Conservation (phyloP, 2,888 invertebrate genomes). For the Rhimphoctona megacephalus region DNA sequence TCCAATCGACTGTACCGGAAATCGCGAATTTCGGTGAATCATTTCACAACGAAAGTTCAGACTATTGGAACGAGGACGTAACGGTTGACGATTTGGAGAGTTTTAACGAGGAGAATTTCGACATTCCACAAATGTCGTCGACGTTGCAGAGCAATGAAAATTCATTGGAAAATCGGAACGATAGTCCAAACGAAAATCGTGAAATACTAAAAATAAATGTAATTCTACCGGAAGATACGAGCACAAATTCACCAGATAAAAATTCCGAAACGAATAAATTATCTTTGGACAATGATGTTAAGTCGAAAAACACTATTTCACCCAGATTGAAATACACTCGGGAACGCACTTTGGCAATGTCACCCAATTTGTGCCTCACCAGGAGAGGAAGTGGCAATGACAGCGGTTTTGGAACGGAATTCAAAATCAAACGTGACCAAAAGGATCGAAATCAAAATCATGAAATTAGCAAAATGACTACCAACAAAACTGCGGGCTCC, state of each 20-base stretch:
- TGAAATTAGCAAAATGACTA: background rate
- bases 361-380: constrained; percentile 75
- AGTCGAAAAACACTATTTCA: constrained; percentile 71
- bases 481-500: background rate
- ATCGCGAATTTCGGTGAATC: constrained; percentile 75
- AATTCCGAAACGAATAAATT: background rate
- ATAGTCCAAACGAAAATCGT: constrained; percentile 1
- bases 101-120: constrained; percentile 28
- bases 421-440: background rate
- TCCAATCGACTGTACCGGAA: constrained; percentile 77
- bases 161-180: background rate
- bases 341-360: constrained; percentile 70
- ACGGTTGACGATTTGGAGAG: constrained; percentile 12
- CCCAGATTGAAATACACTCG: constrained; percentile 75
- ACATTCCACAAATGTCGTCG: constrained; percentile 61
- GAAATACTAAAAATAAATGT: constrained; percentile 35
- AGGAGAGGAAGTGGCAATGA: constrained; percentile 54
- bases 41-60: constrained; percentile 68
- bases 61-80: constrained; percentile 79
- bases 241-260: constrained; percentile 21
- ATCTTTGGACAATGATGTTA: constrained; percentile 7
- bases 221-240: constrained; percentile 29
- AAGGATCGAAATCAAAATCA: background rate
- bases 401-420: constrained; percentile 15
- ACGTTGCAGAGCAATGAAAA: constrained; percentile 71